Conservation (phyloP, 1,140 invertebrate species). For the Papilio machaon region DNA sequence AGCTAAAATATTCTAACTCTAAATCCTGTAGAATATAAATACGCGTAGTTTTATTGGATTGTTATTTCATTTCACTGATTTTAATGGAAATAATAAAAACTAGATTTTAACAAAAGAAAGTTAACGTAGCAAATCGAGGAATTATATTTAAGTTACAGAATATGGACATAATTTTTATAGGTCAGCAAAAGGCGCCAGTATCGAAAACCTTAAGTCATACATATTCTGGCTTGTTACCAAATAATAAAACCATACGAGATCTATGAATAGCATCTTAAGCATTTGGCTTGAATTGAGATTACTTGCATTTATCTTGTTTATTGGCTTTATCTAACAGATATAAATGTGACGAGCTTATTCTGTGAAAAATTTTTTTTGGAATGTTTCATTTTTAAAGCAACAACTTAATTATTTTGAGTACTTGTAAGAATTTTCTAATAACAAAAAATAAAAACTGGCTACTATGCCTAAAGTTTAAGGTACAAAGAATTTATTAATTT, state of each 20-base stretch:
- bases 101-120: too few relatives aligned
- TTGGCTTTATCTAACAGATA: conserved; percentile 5
- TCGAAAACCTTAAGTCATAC: conserved; percentile 25
- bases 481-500: too few relatives aligned
- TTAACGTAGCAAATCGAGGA: neutral
- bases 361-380: neutral
- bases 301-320: conserved; percentile 20
- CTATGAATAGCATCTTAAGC: conserved; percentile 24
- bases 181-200: neutral
- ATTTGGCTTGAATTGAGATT: conserved; percentile 9
- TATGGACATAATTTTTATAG: neutral
- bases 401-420: too few relatives aligned
- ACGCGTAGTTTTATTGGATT: neutral
- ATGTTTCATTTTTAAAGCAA: too few relatives aligned
- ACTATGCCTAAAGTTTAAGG: too few relatives aligned
- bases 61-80: neutral
- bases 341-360: neutral
- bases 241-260: conserved; percentile 17
- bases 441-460: too few relatives aligned
- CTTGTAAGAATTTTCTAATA: too few relatives aligned
- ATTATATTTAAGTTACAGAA: neutral
- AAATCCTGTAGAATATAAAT: neutral
- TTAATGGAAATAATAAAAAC: too few relatives aligned
- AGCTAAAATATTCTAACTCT: neutral
- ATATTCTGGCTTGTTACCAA: conserved; percentile 15